Conservation (phyloP, 2,888 invertebrate genomes). For the Drosophila prolongata region DNA sequence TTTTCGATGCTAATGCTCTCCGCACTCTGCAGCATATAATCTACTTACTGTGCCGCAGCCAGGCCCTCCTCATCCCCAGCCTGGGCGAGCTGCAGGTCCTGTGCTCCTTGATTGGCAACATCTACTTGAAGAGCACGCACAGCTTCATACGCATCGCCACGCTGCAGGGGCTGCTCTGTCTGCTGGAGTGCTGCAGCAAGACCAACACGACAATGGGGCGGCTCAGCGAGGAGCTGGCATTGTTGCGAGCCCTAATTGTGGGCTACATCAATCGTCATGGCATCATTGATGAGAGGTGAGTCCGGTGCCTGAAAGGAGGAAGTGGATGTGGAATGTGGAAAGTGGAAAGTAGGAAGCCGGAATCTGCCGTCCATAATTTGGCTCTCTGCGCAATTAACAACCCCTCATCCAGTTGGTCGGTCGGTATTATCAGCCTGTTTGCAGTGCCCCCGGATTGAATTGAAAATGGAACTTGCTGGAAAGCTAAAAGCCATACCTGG, state of each 20-base stretch:
- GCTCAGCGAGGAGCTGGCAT: constrained; percentile 83
- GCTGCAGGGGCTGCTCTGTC: constrained; percentile 83
- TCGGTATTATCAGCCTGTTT: constrained; percentile 6
- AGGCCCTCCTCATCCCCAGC: constrained; percentile 84
- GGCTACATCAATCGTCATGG: constrained; percentile 84
- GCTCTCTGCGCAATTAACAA: constrained; percentile 15
- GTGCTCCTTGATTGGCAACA: constrained; percentile 82
- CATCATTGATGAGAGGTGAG: constrained; percentile 84
- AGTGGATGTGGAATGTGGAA: neutral
- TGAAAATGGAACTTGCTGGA: constrained; percentile 2
- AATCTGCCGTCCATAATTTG: constrained; percentile 20
- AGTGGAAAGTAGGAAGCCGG: neutral
- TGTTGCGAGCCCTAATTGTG: constrained; percentile 83
- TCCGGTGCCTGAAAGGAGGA: neutral
- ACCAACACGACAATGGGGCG: constrained; percentile 84
- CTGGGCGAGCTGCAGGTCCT: constrained; percentile 82
- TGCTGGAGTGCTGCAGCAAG: constrained; percentile 84
- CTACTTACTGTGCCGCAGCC: constrained; percentile 84
- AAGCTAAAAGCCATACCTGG: constrained; percentile 3
- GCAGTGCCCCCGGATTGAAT: neutral
- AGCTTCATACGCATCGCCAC: constrained; percentile 84
- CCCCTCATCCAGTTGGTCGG: neutral
- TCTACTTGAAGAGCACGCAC: constrained; percentile 84
- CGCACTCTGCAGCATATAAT: constrained; percentile 81
- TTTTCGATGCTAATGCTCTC: constrained; percentile 1